Evolutionary conservation across 2,888 invertebrate genomes (phyloP), one percentile per base, ranked within the genome.

Genomic region (Polia nebulosa): DNA sequence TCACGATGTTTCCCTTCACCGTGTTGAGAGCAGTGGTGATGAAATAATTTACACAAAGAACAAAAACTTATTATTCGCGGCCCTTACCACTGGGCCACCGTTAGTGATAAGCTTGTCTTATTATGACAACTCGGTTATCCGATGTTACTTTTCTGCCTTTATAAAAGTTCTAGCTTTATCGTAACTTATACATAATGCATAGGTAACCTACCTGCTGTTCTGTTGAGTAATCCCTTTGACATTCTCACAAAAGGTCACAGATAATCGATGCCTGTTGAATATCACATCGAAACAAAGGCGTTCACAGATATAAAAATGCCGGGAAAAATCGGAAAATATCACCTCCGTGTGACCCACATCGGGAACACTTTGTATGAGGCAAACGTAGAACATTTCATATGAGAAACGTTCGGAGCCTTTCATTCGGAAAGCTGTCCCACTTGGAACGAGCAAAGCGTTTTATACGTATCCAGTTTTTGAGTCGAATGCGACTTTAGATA

Each of bases 261-360:
- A 55, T 67, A 55, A 51, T 62, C 39, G 49, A 62, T 47, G 20
- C 41, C 59, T 47, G 61, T 74, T 76, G 52, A 60, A 68, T 79
- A 69, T 68, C 34, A 51, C 59, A 60, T 63, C 22, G 15, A 68
- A 79, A 68, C 56, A 75, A 69, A 68, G 63, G 75, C 52, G 17
- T 64, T 52, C 44, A 44, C 32, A 44, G 53, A 58, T 57, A 59
- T 66, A 61, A 62, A 61, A 62, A 45, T 44, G 32, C 25, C 36
- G 51, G 9, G 29, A 36, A 6, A 53, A 27, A 64, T 74, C 53
- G 32, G 34, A 58, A 74, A 80, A 68, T 53, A 53, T 53, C 53
- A 77, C 63, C 72, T 65, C 4, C n/a, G 36, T 11, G 76, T 63
- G 76, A 76, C 65, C 77, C 44, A 76, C 45, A 65, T 78, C 36